Base-by-base conservation (phyloP, 2,888 invertebrate species). In the Nipponacmea schrenckii region DNA sequence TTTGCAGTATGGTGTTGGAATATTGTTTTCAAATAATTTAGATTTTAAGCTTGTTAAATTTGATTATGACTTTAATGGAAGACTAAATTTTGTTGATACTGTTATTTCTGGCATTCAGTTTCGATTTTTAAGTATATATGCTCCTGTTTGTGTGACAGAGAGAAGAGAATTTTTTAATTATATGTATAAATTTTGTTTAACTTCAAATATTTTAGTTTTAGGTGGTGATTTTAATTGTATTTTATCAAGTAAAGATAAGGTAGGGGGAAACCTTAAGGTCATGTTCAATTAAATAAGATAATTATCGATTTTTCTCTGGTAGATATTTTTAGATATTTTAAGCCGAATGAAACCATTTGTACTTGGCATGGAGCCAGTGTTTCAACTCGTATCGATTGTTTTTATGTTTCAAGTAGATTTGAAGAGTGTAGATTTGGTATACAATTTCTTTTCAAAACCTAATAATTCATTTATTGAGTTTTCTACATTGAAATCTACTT, bases 201-300 rank as follows among this genome's bases (percentile, higher is more conserved):
- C 68, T 24, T 56, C 39, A 56, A 39, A 20, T 31, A 17, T 44
- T 17, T 20, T 68, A 7, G 15, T 68, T 31, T 62, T 62, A 1
- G 68, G 68, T 27, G 68, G 68, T 14, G 68, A 68, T 44, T 68
- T 68, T 68, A 68, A 62, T 68, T 68, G 62, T 45, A 56, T 68
- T 0, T 27, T 31, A 31, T 3, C 39, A 39, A 62, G 39, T 5
- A 62, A 62, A 31, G 67, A 67, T 50, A 62, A 68, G 12, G 1
- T 31, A 39, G 68, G 68, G 15, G 68, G 62, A 7, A 62, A 62
- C 10, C 50, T 10, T 45, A 50, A 27, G 27, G 48, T 12, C 1
- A 50, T 26, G 46, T 46, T 17, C 46, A 46, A 50, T 48, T 27
- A 7, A 46, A 10, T 46, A 24, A 10, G 17, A 44, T 14, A 46